Conservation (phyloP, 2,113 vertebrate species). For the Anseranas semipalmata region DNA sequence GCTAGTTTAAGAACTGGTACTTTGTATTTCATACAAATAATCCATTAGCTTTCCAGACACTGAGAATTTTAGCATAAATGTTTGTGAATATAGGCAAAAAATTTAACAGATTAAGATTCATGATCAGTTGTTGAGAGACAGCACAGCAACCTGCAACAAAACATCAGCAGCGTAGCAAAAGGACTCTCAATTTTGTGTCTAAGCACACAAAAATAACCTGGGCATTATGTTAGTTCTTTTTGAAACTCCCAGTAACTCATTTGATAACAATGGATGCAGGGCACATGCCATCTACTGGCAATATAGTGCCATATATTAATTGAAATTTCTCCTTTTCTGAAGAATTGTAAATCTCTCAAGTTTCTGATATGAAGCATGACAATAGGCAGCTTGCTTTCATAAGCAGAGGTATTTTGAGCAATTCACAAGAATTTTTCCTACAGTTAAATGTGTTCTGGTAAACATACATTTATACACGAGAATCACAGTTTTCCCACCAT, state of each 20-base stretch:
- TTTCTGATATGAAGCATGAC: not conserved
- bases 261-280: not conserved
- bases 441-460: not conserved
- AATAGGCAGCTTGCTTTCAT: not conserved
- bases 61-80: not conserved
- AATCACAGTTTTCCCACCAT: not conserved
- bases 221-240: not conserved
- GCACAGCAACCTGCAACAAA: not conserved
- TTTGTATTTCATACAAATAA: not conserved
- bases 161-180: not conserved
- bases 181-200: not conserved
- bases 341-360: not conserved
- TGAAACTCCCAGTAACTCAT: not conserved
- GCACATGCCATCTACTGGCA: not conserved
- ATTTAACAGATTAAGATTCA: not conserved
- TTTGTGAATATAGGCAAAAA: not conserved
- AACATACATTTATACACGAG: not conserved
- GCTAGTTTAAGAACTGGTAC: not conserved
- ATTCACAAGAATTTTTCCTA: not conserved
- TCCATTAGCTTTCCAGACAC: not conserved
- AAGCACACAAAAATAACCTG: not conserved
- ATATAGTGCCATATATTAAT: not conserved
- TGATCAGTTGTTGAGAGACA: not conserved
- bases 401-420: not conserved
- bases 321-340: not conserved